phyloP scores from a whole-genome alignment of 2,888 invertebrate species.

The Portevinia maculata region DNA sequence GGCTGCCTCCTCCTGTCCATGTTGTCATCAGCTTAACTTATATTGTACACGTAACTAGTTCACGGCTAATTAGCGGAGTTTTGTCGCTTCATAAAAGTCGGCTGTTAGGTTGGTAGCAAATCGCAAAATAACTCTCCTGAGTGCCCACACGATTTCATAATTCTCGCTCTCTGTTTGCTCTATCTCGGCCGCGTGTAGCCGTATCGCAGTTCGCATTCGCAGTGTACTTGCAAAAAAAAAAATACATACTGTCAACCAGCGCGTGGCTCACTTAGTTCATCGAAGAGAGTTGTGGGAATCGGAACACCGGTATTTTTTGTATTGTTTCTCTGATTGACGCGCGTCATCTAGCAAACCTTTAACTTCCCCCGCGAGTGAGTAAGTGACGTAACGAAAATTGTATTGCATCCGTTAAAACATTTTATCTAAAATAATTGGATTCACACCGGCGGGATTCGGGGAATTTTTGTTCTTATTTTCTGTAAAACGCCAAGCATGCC shows the following conservation, averaged over 20 bases:
- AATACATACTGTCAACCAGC: slow-evolving; percentile 18
- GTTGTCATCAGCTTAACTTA: slow-evolving; percentile 21
- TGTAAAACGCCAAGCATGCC: slow-evolving; percentile 83
- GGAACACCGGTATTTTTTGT: slow-evolving; percentile 47
- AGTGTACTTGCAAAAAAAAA: slow-evolving; percentile 35
- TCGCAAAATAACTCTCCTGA: slow-evolving; percentile 18
- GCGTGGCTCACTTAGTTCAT: slow-evolving; percentile 60
- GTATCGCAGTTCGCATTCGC: slow-evolving; percentile 6
- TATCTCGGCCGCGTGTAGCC: slow-evolving; percentile 32
- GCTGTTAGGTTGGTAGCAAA: slow-evolving; percentile 6
- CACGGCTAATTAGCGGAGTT: slow-evolving; percentile 21
- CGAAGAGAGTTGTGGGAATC: slow-evolving; percentile 68
- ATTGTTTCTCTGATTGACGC: slow-evolving; percentile 22
- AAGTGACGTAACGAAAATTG: slow-evolving; percentile 17
- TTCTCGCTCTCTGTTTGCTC: slow-evolving; percentile 38
- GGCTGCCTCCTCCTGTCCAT: neutral
- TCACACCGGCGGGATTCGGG: neutral
- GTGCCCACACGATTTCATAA: slow-evolving; percentile 1
- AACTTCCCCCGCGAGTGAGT: slow-evolving; percentile 2
- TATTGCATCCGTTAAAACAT: slow-evolving; percentile 32
- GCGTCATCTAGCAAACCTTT: slow-evolving; percentile 1
- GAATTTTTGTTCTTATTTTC: neutral
- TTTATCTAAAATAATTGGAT: slow-evolving; percentile 19
- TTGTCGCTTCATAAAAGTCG: slow-evolving; percentile 18
- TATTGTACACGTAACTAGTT: slow-evolving; percentile 9